Conservation (phyloP, 2,797 vertebrate species). For the Pseudotriccus pelzelni region DNA sequence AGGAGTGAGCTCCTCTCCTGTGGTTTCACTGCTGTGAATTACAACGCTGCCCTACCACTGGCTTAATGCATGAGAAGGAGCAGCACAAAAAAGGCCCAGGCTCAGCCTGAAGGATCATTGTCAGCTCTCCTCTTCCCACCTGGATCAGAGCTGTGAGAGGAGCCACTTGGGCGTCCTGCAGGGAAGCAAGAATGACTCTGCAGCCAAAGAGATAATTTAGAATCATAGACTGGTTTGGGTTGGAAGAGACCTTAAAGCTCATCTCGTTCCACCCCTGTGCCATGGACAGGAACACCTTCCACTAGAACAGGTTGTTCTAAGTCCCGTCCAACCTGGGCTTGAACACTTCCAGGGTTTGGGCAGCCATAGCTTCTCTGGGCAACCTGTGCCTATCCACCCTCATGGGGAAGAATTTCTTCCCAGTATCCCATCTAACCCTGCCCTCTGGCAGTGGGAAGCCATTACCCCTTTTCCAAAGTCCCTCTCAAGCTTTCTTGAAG, state of each 20-base stretch:
- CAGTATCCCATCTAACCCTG: too few species aligned
- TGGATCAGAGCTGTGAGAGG: not conserved
- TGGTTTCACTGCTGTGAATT: not conserved
- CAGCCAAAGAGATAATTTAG: not conserved
- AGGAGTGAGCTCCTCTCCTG: not conserved
- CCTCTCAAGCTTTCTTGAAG: not conserved
- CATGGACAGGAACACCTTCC: not conserved
- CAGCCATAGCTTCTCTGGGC: not conserved
- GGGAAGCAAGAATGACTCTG: not conserved
- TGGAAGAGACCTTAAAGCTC: not conserved
- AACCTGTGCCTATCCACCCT: rapidly evolving
- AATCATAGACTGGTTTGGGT: not conserved
- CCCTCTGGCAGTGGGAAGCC: not conserved
- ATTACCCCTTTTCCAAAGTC: not conserved
- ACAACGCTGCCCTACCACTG: not conserved
- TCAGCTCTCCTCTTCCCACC: not conserved
- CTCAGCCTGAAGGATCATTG: not conserved
- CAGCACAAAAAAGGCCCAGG: not conserved
- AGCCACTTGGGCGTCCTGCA: not conserved
- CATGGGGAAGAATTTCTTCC: not conserved
- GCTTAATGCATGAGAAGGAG: not conserved
- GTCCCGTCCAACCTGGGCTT: rapidly evolving
- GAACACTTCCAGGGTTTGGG: not conserved
- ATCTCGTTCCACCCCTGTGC: not conserved
- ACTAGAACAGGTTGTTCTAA: not conserved